Evolutionary conservation across 2,113 vertebrate species (phyloP), one percentile per base, ranked within the genome.

Genomic region (Neodon shergylaensis): DNA sequence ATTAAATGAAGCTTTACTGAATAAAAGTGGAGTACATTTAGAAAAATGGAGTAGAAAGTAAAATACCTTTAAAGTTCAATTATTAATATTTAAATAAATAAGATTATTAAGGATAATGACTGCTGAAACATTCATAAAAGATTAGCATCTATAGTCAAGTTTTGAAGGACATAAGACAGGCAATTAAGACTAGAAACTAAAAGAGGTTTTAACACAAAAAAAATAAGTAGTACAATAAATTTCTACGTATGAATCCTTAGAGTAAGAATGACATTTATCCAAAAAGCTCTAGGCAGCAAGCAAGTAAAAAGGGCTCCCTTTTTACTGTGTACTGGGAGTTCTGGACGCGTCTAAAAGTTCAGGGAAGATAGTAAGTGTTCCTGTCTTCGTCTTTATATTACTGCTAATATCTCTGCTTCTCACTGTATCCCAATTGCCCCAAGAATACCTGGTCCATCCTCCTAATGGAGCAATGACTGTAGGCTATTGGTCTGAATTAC

Each of bases 1-100:
- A 91, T 81, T 81, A 88, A 93, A 79, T 72, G 13, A 93, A 70
- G 26, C 54, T 47, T 52, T 33, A 73, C 7, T 65, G 65, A 83
- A 10, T 52, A 31, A 92, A 96, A 91, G 39, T 5, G 4, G 92
- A 95, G 6, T 11, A n/a, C 82, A 90, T 42, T 72, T 44, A 33
- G 54, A 81, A 77, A 94, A 81, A 44, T 16, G 6, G 21, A 77
- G 2, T 63, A 66, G 49, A 90, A 96, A 89, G 28, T 79, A 89
- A 94, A 74, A 13, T 63, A 79, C 36, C 39, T 91, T 92, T 83
- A 76, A 93, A 84, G 4, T 74, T 90, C 47, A 77, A 66, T 93
- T 72, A 89, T 76, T 22, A n/a, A 78, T 47, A 73, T 83, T 76
- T 81, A 66, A 95, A n/a, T 82, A 91, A 79, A 22, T 44, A 79